A percentile compares a stretch with the other conserved stretches of the same genome.
Conservation (phyloP, 2,113 vertebrate genomes). For the Sebastes fasciatus region DNA sequence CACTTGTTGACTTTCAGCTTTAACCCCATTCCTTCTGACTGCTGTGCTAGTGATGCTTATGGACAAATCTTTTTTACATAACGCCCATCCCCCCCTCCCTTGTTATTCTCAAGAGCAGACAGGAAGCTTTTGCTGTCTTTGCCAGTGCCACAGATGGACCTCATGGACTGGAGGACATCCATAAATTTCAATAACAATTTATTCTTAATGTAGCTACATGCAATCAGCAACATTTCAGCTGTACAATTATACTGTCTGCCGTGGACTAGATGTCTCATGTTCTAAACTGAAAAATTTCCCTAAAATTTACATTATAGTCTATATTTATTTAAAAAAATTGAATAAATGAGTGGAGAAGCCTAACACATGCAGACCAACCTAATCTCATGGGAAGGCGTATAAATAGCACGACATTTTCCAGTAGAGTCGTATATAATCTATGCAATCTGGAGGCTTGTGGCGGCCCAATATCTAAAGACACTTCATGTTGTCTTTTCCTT, state of each 20-base stretch:
- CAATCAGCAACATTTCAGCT: slow-evolving; percentile 32
- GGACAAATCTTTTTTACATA: slow-evolving; percentile 13
- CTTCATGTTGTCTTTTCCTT: neutral
- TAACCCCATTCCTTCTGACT: slow-evolving; percentile 2
- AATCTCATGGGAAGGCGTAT: too few species aligned
- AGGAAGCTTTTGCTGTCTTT: slow-evolving; percentile 49
- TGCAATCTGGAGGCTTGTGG: neutral
- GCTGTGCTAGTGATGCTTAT: neutral
- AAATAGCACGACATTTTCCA: too few species aligned
- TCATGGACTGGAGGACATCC: slow-evolving; percentile 40
- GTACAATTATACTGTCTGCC: neutral
- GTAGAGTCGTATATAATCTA: neutral
- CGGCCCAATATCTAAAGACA: neutral
- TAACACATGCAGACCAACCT: neutral
- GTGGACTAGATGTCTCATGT: neutral
- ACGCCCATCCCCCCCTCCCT: neutral
- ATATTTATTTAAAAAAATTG: neutral
- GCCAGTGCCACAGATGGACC: slow-evolving; percentile 58
- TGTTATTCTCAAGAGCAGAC: slow-evolving; percentile 43
- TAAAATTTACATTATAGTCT: neutral
- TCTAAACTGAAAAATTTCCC: neutral
- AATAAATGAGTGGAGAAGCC: neutral
- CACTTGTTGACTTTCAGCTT: slow-evolving; percentile 25
- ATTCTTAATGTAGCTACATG: slow-evolving; percentile 31
- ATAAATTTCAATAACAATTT: slow-evolving; percentile 31